Evolutionary conservation across 2,888 invertebrate species (phyloP), one percentile per base, ranked within the genome.

Genomic region (Tubulanus polymorphus): DNA sequence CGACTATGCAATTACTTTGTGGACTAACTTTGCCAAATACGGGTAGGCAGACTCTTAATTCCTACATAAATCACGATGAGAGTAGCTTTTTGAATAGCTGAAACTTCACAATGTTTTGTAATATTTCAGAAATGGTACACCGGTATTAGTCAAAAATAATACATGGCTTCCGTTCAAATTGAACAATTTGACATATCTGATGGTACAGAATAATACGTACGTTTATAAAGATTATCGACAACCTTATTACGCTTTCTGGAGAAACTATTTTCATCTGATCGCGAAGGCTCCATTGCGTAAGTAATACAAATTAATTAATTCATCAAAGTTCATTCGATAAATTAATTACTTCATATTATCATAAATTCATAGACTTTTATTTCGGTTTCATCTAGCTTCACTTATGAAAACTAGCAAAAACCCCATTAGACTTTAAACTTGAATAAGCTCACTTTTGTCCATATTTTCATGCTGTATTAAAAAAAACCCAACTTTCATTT

Each of bases 1-100:
- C 48, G 78, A 81, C 60, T 77, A 79, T 61, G 79, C 81, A 75
- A 81, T 82, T 71, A 72, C 73, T 51, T 62, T 81, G 58, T 76
- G 78, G 67, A 75, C 77, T 5, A 81, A 81, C 64, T 82, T 82
- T 65, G 78, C 77, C 8, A 69, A 73, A 53, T 72, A 72, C 53
- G 81, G 81, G 81, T 81, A 65, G 64, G 73, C 61, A 8, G 23
- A n/a, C 28, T 10, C 47, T 8, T 15, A 6, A 15, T 50, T 37
- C n/a, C 2, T 20, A 72, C 66, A 50, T 74, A n/a, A n/a, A n/a
- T n/a, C n/a, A n/a, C n/a, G n/a, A n/a, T n/a, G n/a, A n/a, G n/a
- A n/a, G n/a, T n/a, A n/a, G n/a, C n/a, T n/a, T n/a, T n/a, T n/a
- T n/a, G n/a, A n/a, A n/a, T n/a, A n/a, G n/a, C n/a, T n/a, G 69